Percentiles rank a stretch among this genome's conserved stretches.
These are phyloP conservation scores for Itoplectis maculator DNA, from an alignment of 2,888 invertebrate species.

Conservation along the genomic window DNA sequence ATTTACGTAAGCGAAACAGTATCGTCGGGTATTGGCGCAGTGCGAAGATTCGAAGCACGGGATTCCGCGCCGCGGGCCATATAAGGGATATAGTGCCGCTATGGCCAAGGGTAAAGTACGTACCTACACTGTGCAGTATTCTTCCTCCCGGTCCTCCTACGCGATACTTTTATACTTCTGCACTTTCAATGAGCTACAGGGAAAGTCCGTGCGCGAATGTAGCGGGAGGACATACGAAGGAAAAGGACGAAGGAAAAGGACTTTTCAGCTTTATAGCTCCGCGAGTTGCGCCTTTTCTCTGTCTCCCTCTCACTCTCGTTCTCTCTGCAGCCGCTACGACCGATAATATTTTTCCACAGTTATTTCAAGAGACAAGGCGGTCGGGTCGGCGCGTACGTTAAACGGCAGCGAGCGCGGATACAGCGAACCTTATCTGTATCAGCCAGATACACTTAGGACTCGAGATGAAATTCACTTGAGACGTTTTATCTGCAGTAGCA, in stretches of 20 bases:
- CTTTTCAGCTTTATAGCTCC: conserved; percentile 53
- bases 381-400: conserved; percentile 28
- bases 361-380: conserved; percentile 55
- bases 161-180: conserved; percentile 48
- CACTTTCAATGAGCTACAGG: conserved; percentile 57
- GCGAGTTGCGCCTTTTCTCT: conserved; percentile 20
- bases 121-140: conserved; percentile 36
- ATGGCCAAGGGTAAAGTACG: conserved; percentile 54
- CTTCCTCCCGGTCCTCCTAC: too few relatives aligned
- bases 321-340: conserved; percentile 49
- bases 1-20: conserved; percentile 54
- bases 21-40: conserved; percentile 20
- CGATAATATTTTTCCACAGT: conserved; percentile 66
- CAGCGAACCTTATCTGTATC: conserved; percentile 25
- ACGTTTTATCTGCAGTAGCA: conserved; percentile 20
- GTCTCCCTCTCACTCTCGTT: too few relatives aligned
- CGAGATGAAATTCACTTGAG: conserved; percentile 56
- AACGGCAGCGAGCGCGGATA: conserved; percentile 18
- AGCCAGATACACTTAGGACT: conserved; percentile 32
- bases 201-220: conserved; percentile 36
- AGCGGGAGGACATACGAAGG: conserved; percentile 20
- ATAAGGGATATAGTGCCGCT: conserved; percentile 21
- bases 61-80: conserved; percentile 32
- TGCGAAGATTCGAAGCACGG: conserved; percentile 37
- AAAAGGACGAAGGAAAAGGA: conserved; percentile 66